Evolutionary conservation across 2,888 invertebrate species (phyloP).

Genomic region (Ephialtes manifestator): DNA sequence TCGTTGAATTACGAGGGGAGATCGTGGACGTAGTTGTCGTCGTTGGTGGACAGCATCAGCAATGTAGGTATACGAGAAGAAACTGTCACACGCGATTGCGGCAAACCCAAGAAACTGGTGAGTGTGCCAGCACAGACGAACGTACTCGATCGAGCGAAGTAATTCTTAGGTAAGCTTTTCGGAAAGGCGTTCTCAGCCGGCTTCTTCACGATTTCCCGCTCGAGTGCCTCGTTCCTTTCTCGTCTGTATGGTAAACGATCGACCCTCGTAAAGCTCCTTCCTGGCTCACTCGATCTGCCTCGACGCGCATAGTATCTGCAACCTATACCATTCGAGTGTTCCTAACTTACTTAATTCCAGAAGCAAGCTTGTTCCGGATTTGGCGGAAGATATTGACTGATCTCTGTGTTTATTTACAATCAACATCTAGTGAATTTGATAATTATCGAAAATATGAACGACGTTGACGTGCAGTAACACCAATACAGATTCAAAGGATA

Average conservation of each 20-base stretch:
- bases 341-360: constrained; percentile 37
- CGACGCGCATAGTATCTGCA: constrained; percentile 23
- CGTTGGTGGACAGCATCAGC: constrained; percentile 54
- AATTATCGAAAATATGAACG: no score
- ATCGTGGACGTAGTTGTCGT: constrained; percentile 42
- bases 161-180: constrained; percentile 67
- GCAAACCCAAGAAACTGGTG: constrained; percentile 41
- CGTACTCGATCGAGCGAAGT: constrained; percentile 59
- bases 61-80: constrained; percentile 43
- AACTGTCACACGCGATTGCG: constrained; percentile 44
- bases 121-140: constrained; percentile 43
- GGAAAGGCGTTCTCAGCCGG: constrained; percentile 46
- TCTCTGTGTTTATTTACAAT: not conserved
- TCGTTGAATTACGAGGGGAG: constrained; percentile 62
- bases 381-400: not conserved
- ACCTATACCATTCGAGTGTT: constrained; percentile 37
- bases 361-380: not conserved
- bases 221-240: constrained; percentile 68
- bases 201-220: constrained; percentile 62
- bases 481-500: not conserved
- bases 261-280: constrained; percentile 60
- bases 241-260: constrained; percentile 68
- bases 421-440: not conserved
- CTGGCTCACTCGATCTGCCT: constrained; percentile 26
- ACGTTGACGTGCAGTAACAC: no score